Conservation (phyloP, 2,888 invertebrate species). For the Creontiades dilutus region DNA sequence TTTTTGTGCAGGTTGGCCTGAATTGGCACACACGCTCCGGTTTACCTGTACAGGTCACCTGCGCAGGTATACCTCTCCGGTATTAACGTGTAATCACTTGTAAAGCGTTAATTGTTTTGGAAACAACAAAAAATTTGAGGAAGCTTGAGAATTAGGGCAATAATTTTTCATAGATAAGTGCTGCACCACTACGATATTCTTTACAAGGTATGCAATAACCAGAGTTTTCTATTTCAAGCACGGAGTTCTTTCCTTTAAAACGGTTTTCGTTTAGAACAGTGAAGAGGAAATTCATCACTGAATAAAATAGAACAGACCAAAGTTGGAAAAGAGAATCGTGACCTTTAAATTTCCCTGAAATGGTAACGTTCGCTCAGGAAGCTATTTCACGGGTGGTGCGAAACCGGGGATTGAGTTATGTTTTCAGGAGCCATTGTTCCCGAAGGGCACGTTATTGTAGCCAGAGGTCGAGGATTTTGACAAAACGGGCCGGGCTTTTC, state of each 20-base stretch:
- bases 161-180: too few relatives aligned
- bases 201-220: background rate
- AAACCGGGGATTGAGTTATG: slow-evolving; percentile 2
- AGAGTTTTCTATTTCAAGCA: background rate
- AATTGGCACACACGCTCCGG: too few relatives aligned
- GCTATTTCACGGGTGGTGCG: slow-evolving; percentile 14
- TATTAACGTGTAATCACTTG: too few relatives aligned
- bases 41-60: too few relatives aligned
- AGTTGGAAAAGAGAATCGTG: slow-evolving; percentile 5
- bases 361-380: background rate
- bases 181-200: too few relatives aligned
- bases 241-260: too few relatives aligned
- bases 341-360: slow-evolving; percentile 9
- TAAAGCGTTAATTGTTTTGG: too few relatives aligned
- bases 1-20: too few relatives aligned
- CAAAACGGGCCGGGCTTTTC: background rate
- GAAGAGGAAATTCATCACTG: background rate
- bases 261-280: background rate
- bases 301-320: background rate
- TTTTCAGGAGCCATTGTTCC: slow-evolving; percentile 18
- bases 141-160: too few relatives aligned
- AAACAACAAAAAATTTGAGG: too few relatives aligned
- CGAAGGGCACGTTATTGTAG: slow-evolving; percentile 35
- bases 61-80: too few relatives aligned
- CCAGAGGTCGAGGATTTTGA: slow-evolving; percentile 21